Conservation (phyloP, 2,797 vertebrate species). For the Tokudaia muenninki region DNA sequence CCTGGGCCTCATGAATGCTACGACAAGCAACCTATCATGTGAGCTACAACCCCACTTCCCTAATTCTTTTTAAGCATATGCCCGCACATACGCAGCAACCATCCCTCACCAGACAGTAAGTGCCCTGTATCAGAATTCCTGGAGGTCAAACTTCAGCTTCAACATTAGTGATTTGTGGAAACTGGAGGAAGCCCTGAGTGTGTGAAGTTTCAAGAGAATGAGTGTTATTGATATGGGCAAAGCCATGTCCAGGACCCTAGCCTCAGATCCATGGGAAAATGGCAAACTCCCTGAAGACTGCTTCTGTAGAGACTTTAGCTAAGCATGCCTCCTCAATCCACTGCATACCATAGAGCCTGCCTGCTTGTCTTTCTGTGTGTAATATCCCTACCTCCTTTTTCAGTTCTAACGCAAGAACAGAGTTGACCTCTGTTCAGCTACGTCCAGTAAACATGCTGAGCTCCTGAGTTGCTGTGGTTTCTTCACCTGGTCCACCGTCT, state of each 20-base stretch:
- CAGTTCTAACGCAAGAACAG: no score
- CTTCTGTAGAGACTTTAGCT: not conserved
- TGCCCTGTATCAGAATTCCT: not conserved
- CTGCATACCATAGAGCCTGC: not conserved
- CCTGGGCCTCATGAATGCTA: not conserved
- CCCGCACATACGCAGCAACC: not conserved
- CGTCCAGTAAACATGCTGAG: not conserved
- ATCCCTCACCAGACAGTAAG: not conserved
- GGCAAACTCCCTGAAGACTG: not conserved
- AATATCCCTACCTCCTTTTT: not conserved
- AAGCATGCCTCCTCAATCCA: not conserved
- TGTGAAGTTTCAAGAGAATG: not conserved
- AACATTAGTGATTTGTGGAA: not conserved
- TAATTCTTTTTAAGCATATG: slow-evolving; percentile 46
- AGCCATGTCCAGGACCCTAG: not conserved
- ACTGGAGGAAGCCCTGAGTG: not conserved
- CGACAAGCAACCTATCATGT: not conserved
- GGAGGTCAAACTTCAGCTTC: not conserved
- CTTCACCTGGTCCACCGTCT: not conserved
- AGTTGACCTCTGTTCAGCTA: not conserved
- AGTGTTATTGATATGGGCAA: not conserved
- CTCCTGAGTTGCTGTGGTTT: not conserved
- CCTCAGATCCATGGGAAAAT: not conserved
- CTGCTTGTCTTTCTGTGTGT: not conserved
- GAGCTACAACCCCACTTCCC: not conserved